Base-by-base conservation (phyloP, 2,888 invertebrate species). In the Syrphus vitripennis region DNA sequence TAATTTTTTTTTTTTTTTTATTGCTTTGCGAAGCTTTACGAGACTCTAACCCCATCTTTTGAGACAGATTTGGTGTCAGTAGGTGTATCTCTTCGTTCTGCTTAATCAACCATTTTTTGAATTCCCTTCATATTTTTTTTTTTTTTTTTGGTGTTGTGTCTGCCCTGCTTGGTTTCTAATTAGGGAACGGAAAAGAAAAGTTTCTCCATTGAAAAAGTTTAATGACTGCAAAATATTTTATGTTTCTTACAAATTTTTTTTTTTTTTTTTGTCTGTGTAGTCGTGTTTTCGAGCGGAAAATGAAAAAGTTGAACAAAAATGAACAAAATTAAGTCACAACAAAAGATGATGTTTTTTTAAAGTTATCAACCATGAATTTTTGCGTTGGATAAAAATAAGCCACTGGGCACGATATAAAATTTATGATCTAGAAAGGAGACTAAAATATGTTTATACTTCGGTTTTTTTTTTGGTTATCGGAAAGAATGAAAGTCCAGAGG, bases 191-290 rank as follows among this genome's bases (percentile, higher is more conserved):
- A 42, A 42, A 63, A 42, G 61, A 63, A 63, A 63, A 63, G 40
- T 63, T 63, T 63, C 26, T 26, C 61, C 61, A 63, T 63, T 63
- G 61, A 63, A 42, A 63, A 63, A 63, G 61, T 63, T 63, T 63
- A 63, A 63, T 63, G 61, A 42, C 61, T 63, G 61, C 40, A 63
- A 63, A 63, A 63, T 63, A 63, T 63, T 63, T 63, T 63, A 63
- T 63, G 61, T 26, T 63, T 63, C 61, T 63, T 63, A 26, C 9
- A 26, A 61, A 59, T 10, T 37, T 16, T 53, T 6, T 50, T 50
- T 6, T 50, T 24, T 10, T 14, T 24, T 10, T 24, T 40, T 26
- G 24, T 63, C 61, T 59, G 21, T 59, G 34, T 34, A 42, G 61
- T 42, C 61, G 40, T 63, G 37, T 63, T 63, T 40, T 63, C 61